Percentiles rank a stretch among this genome's conserved stretches.
Conservation (phyloP, 2,113 vertebrate genomes). For the Gopherus evgoodei region DNA sequence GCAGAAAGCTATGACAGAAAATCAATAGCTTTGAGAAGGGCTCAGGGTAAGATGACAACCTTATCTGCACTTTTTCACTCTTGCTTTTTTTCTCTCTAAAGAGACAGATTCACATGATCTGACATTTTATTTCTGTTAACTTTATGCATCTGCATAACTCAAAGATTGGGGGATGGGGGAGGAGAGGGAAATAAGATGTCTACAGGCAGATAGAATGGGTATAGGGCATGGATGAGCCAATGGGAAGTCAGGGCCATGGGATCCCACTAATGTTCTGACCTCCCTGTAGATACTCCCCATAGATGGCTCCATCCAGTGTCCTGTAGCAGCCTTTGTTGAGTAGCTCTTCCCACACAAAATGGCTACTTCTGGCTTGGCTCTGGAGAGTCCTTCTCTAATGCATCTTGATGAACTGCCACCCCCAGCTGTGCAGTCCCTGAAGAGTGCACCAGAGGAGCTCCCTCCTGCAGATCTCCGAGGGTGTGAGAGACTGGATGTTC, state of each 20-base stretch:
- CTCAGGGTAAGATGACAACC: neutral
- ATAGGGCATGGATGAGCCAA: neutral
- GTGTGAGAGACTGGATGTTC: neutral
- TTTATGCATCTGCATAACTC: neutral
- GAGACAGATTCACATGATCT: constrained; percentile 5
- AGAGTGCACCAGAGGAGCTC: neutral
- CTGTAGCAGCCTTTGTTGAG: neutral
- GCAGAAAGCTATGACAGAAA: constrained; percentile 42
- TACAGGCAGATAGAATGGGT: accelerated
- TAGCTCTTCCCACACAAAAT: neutral
- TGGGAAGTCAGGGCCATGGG: neutral
- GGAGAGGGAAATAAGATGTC: neutral
- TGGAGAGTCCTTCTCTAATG: neutral
- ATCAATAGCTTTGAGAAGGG: constrained; percentile 65
- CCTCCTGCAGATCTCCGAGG: neutral
- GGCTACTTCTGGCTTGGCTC: neutral
- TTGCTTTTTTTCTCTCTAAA: neutral
- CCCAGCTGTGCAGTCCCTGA: neutral
- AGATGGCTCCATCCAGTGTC: neutral
- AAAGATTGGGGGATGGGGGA: neutral
- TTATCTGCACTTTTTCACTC: constrained; percentile 25
- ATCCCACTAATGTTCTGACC: neutral
- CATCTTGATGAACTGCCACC: neutral
- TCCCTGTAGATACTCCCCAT: neutral
- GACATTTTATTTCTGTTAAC: constrained; percentile 41